phyloP scores from a whole-genome alignment of 2,888 invertebrate species.

The Pseudanteris insignis region DNA sequence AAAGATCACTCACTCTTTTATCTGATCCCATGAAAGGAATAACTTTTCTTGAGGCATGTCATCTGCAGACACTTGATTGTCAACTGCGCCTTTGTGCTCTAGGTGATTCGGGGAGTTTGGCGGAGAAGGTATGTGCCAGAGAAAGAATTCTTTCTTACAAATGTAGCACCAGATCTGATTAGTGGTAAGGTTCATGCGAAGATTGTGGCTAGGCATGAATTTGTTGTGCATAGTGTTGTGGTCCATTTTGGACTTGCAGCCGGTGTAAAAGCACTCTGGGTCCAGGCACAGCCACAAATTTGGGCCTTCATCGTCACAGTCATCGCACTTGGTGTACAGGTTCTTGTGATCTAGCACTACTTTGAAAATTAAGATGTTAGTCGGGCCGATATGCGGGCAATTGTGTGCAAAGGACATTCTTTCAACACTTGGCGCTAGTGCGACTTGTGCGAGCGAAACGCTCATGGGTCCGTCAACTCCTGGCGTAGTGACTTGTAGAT shows the following conservation, averaged over 20 bases:
- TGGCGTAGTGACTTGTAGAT: not conserved
- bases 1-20: not conserved
- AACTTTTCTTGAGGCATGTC: conserved; percentile 48
- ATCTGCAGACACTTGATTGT: conserved; percentile 51
- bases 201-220: conserved; percentile 76
- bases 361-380: conserved; percentile 58
- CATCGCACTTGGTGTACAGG: conserved; percentile 70
- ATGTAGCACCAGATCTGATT: conserved; percentile 89
- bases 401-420: conserved; percentile 61
- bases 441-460: not conserved
- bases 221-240: conserved; percentile 85
- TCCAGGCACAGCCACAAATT: conserved; percentile 89
- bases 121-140: conserved; percentile 52
- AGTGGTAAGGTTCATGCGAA: conserved; percentile 86
- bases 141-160: conserved; percentile 81
- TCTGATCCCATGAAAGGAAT: no score
- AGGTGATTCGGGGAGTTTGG: conserved; percentile 54
- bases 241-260: conserved; percentile 84
- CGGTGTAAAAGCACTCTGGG: conserved; percentile 80
- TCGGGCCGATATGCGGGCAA: conserved; percentile 59
- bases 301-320: conserved; percentile 78
- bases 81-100: conserved; percentile 54
- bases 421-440: no score
- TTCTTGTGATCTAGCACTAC: conserved; percentile 55
- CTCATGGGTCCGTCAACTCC: not conserved